Base-by-base conservation (phyloP, 92 coral and sea anemone species). In the Porites divaricata region DNA sequence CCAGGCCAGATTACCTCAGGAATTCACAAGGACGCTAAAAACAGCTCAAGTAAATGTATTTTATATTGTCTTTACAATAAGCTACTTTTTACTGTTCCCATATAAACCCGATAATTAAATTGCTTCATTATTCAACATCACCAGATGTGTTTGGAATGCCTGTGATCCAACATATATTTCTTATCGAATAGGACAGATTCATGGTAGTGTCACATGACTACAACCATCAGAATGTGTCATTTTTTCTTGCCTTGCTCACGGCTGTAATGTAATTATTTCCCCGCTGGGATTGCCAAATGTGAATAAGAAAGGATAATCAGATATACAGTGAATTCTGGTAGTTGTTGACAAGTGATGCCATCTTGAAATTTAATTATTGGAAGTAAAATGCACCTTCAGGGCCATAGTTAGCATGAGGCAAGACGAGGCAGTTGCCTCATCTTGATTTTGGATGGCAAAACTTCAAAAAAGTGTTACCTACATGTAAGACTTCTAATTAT, bases 261-360 rank as follows among this genome's bases (percentile, higher is more conserved):
- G 68, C 68, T 63, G 23, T 63, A 20, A 63, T 63, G 26, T 63
- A 63, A 63, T 63, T 63, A 63, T 63, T 63, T 63, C 68, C 26
- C 68, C 68, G 17, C 26, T 63, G 19, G 68, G 62, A 11, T 56
- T 56, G 15, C 17, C 8, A 35, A 35, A 35, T 35, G 45, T 35
- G 45, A 35, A 56, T 0, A 11, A 12, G 13, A 11, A 56, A 56
- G 49, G 70, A 66, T n/a, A 23, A 66, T 66, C 70, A 21, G 28
- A 66, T 66, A 63, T 24, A 24, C 68, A 63, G 68, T 66, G 28
- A 66, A 66, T 23, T 66, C 70, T 66, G 70, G 25, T 66, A 66
- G 70, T 66, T 66, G 70, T 66, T 21, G 70, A 56, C 81, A 52
- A 77, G 81, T 77, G 52, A 77, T 77, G 81, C 81, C 81, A 22